Evolutionary conservation across 2,797 vertebrate genomes (phyloP).

Genomic region (Ambastaia sidthimunki): DNA sequence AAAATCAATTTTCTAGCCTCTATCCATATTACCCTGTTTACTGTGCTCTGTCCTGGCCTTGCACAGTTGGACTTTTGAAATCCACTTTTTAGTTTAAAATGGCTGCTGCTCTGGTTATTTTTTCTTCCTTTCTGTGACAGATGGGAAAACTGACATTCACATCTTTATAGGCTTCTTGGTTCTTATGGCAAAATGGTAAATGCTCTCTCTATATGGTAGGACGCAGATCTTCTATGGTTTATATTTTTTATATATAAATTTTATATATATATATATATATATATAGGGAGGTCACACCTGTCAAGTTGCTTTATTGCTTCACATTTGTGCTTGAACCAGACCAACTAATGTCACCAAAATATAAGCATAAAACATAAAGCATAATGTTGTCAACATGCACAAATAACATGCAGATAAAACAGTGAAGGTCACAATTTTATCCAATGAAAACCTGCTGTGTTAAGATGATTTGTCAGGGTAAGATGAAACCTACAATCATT

Average conservation of each 20-base stretch:
- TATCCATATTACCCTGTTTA: constrained; percentile 35
- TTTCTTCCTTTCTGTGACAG: constrained; percentile 12
- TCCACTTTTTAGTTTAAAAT: constrained; percentile 33
- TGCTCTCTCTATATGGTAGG: too few relatives aligned
- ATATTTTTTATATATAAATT: too few relatives aligned
- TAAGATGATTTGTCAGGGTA: constrained; percentile 35
- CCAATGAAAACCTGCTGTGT: constrained; percentile 10
- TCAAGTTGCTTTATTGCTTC: background rate
- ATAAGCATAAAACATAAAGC: background rate
- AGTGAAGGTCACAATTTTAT: background rate
- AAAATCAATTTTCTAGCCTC: constrained; percentile 52
- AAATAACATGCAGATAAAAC: background rate
- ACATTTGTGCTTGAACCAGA: background rate
- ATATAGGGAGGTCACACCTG: too few relatives aligned
- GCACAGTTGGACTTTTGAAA: constrained; percentile 22
- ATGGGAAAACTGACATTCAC: background rate
- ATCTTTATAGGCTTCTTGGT: background rate
- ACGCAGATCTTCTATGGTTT: too few relatives aligned
- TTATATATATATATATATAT: too few relatives aligned
- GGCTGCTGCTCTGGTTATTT: constrained; percentile 16
- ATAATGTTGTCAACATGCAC: background rate
- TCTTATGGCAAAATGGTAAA: too few relatives aligned
- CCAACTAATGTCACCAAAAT: background rate
- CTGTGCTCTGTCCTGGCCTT: constrained; percentile 17
- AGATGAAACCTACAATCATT: constrained; percentile 29